Conservation (phyloP, 53 echinoderm and acorn worm species). For the Astropecten irregularis region DNA sequence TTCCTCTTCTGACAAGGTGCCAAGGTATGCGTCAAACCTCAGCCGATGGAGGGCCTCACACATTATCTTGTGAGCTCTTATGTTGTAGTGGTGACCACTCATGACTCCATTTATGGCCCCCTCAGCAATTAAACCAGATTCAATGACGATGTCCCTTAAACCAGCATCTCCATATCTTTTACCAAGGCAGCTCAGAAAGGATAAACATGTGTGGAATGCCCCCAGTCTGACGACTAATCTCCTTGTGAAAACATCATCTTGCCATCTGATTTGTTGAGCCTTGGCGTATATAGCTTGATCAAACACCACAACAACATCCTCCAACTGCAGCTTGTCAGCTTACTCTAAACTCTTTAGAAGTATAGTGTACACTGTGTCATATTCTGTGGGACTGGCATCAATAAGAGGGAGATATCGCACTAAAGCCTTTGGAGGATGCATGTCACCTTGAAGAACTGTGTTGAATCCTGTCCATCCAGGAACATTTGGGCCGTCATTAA, state of each 20-base stretch:
- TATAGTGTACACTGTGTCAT: conserved; percentile 54
- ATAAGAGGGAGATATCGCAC: conserved; percentile 47
- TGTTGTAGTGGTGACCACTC: conserved; percentile 68
- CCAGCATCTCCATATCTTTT: conserved; percentile 71
- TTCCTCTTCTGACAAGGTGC: not conserved
- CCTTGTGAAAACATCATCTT: conserved; percentile 25
- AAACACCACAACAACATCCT: conserved; percentile 57
- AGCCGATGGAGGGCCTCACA: conserved; percentile 57
- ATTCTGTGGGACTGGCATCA: conserved; percentile 58
- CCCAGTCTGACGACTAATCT: conserved; percentile 57
- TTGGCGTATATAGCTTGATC: conserved; percentile 72
- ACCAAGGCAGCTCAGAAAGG: conserved; percentile 59
- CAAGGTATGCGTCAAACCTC: not conserved
- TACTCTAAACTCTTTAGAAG: conserved; percentile 17
- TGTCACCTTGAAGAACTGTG: not conserved
- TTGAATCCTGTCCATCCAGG: conserved; percentile 47
- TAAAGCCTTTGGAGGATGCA: conserved; percentile 1
- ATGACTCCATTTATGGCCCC: conserved; percentile 30
- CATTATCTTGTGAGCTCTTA: conserved; percentile 67
- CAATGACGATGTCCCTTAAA: conserved; percentile 57
- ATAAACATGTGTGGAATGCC: conserved; percentile 52
- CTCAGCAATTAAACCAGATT: conserved; percentile 59
- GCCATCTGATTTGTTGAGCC: conserved; percentile 68
- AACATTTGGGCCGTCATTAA: conserved; percentile 12
- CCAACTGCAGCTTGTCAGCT: conserved; percentile 28